Percentiles rank a stretch among this genome's conserved stretches.
These are phyloP conservation scores for Mastomys natalensis DNA, from an alignment of 2,113 vertebrate species.

Conservation along the genomic window DNA sequence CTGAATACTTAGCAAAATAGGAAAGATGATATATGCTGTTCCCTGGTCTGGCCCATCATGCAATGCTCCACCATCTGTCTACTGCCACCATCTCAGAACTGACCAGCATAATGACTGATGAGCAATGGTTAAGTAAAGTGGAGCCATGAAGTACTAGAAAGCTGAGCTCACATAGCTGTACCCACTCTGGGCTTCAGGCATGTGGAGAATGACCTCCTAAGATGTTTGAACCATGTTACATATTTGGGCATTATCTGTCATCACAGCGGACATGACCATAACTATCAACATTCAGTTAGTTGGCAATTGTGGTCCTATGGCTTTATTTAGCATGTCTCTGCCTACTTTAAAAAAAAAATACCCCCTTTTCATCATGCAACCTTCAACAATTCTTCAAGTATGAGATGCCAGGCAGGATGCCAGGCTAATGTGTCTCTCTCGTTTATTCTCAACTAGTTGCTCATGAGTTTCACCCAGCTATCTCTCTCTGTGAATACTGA, in stretches of 20 bases:
- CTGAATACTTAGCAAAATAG: background rate
- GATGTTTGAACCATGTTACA: accelerated
- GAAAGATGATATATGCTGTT: background rate
- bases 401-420: background rate
- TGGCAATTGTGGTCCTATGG: background rate
- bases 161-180: background rate
- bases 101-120: background rate
- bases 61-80: background rate
- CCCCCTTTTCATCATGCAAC: background rate
- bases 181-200: background rate
- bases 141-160: background rate
- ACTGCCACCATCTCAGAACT: background rate
- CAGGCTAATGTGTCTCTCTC: background rate
- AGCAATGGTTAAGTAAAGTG: background rate
- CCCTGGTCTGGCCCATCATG: background rate
- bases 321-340: background rate
- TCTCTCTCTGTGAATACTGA: background rate
- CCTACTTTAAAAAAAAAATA: background rate
- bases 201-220: background rate
- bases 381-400: background rate
- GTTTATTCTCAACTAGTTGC: background rate
- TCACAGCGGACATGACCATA: background rate
- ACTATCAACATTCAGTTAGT: background rate
- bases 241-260: background rate
- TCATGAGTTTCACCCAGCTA: background rate